Conservation (phyloP, 2,113 vertebrate genomes). For the Aspiorhynchus laticeps region DNA sequence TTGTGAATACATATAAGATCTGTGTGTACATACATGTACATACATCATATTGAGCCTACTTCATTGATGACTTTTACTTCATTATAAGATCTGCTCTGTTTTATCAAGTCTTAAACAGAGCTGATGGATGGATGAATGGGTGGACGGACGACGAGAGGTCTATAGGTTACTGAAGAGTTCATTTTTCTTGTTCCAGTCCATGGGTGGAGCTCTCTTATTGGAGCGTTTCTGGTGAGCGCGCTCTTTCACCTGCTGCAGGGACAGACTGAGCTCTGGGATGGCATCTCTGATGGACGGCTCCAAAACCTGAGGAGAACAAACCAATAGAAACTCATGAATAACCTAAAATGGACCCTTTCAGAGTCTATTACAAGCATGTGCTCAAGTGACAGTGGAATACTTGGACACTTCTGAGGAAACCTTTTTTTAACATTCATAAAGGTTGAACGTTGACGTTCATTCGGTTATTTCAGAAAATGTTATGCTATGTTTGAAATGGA, state of each 20-base stretch:
- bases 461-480: too few relatives aligned
- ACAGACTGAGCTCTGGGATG: conserved; percentile 84
- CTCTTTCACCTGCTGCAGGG: conserved; percentile 91
- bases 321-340: background rate
- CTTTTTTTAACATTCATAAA: too few relatives aligned
- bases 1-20: conserved; percentile 60
- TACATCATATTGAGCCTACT: background rate
- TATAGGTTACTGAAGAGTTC: conserved; percentile 97
- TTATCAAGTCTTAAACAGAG: background rate
- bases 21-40: conserved; percentile 41
- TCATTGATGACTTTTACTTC: too few relatives aligned
- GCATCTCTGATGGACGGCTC: conserved; percentile 65
- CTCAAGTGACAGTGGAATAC: too few relatives aligned
- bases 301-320: conserved; percentile 49
- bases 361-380: background rate
- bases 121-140: background rate
- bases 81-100: background rate
- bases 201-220: conserved; percentile 90
- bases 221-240: conserved; percentile 90
- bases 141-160: background rate
- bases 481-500: too few relatives aligned
- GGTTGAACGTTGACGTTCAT: too few relatives aligned
- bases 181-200: conserved; percentile 99
- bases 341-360: background rate
- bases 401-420: too few relatives aligned